Percentiles rank a stretch among this genome's conserved stretches.
These are phyloP conservation scores for Scopus umbretta DNA, from an alignment of 2,113 vertebrate species.

Conservation along the genomic window DNA sequence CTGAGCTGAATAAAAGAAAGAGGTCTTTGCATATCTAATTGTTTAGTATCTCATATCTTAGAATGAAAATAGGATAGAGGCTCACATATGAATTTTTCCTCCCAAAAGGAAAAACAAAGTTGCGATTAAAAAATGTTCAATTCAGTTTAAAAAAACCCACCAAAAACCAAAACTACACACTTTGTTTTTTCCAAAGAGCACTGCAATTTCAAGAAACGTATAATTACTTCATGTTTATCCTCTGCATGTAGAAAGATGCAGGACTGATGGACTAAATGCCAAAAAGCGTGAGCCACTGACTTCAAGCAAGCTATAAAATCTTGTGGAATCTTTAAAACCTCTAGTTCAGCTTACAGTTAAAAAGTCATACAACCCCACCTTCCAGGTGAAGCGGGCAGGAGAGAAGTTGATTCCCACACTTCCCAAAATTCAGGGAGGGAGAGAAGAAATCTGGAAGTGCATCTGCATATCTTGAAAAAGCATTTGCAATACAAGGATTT, in stretches of 20 bases:
- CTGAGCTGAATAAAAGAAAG: neutral
- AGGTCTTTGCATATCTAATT: neutral
- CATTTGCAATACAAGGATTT: neutral
- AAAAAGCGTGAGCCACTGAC: neutral
- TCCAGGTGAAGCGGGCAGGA: neutral
- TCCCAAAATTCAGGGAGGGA: neutral
- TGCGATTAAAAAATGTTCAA: neutral
- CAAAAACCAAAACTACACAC: neutral
- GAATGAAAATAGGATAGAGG: neutral
- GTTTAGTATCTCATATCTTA: neutral
- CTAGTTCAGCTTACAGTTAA: neutral
- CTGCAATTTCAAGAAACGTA: neutral
- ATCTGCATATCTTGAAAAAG: neutral
- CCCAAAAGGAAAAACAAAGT: neutral
- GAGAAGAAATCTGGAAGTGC: neutral
- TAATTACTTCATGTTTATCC: neutral
- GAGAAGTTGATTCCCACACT: neutral
- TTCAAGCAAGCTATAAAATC: neutral
- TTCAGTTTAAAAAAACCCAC: neutral
- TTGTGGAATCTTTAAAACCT: neutral
- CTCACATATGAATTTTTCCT: neutral
- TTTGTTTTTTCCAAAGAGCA: neutral
- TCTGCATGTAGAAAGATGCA: neutral
- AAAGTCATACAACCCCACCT: neutral
- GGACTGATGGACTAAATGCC: neutral